Conservation (phyloP, 2,797 vertebrate genomes). For the Catamblyrhynchus diadema region DNA sequence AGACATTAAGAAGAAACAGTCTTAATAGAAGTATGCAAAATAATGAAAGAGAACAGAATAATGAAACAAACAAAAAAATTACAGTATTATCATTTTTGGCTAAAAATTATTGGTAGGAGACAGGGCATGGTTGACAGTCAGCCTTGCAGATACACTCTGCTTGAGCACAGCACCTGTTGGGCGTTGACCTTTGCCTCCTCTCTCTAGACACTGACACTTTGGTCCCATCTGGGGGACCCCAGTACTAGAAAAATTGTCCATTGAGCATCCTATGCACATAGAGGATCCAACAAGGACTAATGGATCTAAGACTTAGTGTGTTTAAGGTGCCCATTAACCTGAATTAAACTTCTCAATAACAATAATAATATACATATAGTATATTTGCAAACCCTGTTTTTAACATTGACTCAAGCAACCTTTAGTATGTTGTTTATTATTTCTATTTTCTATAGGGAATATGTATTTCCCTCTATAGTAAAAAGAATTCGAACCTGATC, state of each 20-base stretch:
- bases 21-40: background rate
- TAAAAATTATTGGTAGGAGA: background rate
- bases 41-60: background rate
- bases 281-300: background rate
- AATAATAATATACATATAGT: too few relatives aligned
- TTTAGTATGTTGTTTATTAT: background rate
- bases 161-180: background rate
- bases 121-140: background rate
- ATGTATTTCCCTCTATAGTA: background rate
- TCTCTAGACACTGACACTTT: background rate
- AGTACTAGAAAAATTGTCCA: background rate
- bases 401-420: background rate
- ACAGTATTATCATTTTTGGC: background rate
- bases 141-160: background rate
- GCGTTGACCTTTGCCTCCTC: background rate
- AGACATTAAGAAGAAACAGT: background rate
- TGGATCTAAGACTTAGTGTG: background rate
- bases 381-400: background rate
- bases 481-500: background rate
- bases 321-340: background rate
- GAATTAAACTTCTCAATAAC: background rate
- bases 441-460: background rate
- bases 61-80: background rate
- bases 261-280: background rate
- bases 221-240: background rate